These are phyloP conservation scores for Gryon sp. DNA, from an alignment of 1,140 invertebrate genomes.

Conservation along the genomic window DNA sequence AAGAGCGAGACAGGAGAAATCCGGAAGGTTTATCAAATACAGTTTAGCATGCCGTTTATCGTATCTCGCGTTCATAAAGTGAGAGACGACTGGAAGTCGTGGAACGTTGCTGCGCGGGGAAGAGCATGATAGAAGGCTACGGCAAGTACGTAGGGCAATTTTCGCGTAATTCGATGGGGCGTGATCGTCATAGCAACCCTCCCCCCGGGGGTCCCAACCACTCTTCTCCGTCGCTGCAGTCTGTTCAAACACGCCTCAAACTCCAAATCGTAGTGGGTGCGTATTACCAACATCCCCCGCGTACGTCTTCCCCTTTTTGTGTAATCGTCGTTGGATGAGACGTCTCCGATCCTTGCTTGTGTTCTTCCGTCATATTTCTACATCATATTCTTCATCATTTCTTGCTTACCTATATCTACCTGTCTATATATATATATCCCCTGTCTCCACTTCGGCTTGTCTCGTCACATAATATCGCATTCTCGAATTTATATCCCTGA, in stretches of 20 bases:
- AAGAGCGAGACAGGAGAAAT: too few species aligned
- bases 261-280: slow-evolving; percentile 59
- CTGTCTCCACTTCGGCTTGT: slow-evolving; percentile 1
- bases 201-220: slow-evolving; percentile 54
- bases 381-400: slow-evolving; percentile 46
- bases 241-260: slow-evolving; percentile 77
- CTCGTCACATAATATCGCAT: slow-evolving; percentile 25
- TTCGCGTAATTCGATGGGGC: slow-evolving; percentile 79
- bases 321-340: slow-evolving; percentile 51
- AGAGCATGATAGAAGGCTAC: slow-evolving; percentile 39
- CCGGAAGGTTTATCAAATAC: slow-evolving; percentile 71
- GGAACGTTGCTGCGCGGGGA: slow-evolving; percentile 59
- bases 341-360: slow-evolving; percentile 35
- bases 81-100: slow-evolving; percentile 47
- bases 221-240: slow-evolving; percentile 73
- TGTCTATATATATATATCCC: neutral
- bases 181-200: slow-evolving; percentile 79
- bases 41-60: slow-evolving; percentile 74
- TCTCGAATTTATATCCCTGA: slow-evolving; percentile 15
- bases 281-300: slow-evolving; percentile 45
- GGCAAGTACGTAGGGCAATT: slow-evolving; percentile 75
- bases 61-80: slow-evolving; percentile 68
- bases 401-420: slow-evolving; percentile 37
- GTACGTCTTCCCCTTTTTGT: slow-evolving; percentile 49
- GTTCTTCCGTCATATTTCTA: slow-evolving; percentile 42